phyloP scores from a whole-genome alignment of 2,113 vertebrate genomes.

The Cyprichromis sp. region DNA sequence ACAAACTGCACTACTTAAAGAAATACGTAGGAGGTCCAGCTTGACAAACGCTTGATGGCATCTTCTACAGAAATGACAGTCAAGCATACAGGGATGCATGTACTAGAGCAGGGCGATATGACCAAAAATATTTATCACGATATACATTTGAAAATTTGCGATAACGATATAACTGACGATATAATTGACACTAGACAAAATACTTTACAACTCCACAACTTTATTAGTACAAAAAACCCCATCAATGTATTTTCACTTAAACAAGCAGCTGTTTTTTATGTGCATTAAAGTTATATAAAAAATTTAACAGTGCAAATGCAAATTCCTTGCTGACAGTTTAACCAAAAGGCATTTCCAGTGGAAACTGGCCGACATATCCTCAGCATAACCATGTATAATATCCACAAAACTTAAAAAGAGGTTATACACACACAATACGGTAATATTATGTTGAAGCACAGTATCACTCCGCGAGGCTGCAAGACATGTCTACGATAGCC shows the following conservation, averaged over 20 bases:
- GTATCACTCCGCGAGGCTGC: no score
- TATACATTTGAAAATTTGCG: neutral
- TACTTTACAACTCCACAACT: neutral
- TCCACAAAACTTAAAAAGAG: no score
- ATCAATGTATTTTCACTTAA: neutral
- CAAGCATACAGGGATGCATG: neutral
- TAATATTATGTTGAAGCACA: no score
- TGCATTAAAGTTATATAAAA: no score
- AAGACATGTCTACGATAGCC: no score
- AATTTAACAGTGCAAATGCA: no score
- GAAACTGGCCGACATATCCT: no score
- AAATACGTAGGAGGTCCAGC: neutral
- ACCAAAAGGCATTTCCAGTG: no score
- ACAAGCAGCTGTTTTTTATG: neutral
- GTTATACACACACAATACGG: no score
- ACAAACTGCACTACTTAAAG: neutral
- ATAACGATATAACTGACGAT: neutral
- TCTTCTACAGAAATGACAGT: neutral
- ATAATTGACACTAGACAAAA: neutral
- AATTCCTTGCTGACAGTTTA: no score
- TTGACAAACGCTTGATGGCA: neutral
- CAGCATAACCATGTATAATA: fast-evolving
- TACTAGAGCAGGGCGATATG: neutral
- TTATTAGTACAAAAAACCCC: neutral
- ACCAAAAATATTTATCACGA: neutral